These are phyloP conservation scores for Anguilla megastoma DNA, from an alignment of 2,797 vertebrate genomes.

Conservation along the genomic window DNA sequence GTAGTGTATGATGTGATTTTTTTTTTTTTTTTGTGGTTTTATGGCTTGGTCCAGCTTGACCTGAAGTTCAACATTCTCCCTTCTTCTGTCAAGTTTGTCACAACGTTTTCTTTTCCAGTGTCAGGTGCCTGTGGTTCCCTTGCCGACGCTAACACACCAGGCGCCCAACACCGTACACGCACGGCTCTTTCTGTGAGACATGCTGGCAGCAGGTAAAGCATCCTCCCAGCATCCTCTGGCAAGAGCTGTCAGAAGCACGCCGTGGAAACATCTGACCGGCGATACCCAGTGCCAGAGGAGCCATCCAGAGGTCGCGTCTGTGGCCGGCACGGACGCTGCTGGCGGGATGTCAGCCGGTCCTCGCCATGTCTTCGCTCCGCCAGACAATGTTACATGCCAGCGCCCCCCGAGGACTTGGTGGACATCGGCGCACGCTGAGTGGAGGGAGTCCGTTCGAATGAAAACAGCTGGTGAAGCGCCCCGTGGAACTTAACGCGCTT, in stretches of 20 bases:
- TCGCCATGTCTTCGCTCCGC: background rate
- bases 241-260: conserved; percentile 2
- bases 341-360: background rate
- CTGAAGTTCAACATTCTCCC: background rate
- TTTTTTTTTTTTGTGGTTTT: background rate
- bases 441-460: background rate
- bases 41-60: background rate
- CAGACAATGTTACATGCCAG: background rate
- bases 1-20: background rate
- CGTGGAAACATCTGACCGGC: background rate
- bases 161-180: background rate
- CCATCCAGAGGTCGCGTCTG: conserved; percentile 8
- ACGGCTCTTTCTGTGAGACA: background rate
- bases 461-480: conserved; percentile 11
- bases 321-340: background rate
- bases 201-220: background rate
- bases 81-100: background rate
- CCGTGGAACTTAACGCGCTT: background rate
- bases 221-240: background rate
- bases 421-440: background rate
- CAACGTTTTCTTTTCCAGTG: background rate
- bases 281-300: background rate
- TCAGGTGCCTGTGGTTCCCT: background rate
- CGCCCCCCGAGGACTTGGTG: background rate
- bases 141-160: background rate